phyloP scores from a whole-genome alignment of 2,113 vertebrate species.

The Larimichthys polyactis region DNA sequence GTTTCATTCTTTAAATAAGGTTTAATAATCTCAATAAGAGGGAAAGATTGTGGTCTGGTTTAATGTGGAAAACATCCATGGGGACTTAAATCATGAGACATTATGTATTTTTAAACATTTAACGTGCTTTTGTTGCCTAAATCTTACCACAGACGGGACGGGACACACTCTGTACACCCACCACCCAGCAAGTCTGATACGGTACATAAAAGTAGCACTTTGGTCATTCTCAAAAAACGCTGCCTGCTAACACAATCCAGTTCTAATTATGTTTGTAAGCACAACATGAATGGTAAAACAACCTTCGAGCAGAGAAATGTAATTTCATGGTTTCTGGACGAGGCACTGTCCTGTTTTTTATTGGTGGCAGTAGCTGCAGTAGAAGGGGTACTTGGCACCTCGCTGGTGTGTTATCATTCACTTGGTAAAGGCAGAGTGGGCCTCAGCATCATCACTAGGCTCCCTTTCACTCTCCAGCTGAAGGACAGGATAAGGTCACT shows the following conservation, averaged over 20 bases:
- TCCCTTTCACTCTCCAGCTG: constrained; percentile 77
- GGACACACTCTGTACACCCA: too few species aligned
- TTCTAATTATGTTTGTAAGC: background rate
- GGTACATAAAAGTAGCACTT: background rate
- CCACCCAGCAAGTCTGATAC: background rate
- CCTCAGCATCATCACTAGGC: constrained; percentile 62
- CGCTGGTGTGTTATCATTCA: constrained; percentile 45
- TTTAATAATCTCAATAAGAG: background rate
- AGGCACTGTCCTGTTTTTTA: background rate
- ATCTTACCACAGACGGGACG: background rate
- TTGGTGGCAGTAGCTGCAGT: constrained; percentile 37
- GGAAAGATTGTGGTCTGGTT: background rate
- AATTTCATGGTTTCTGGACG: background rate
- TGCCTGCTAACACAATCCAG: background rate
- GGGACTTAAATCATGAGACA: background rate
- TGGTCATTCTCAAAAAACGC: background rate
- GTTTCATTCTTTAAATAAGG: background rate
- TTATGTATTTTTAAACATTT: background rate
- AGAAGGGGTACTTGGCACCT: constrained; percentile 53
- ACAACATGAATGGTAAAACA: background rate
- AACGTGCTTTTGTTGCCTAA: background rate
- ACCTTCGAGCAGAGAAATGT: too few species aligned
- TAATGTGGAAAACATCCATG: background rate
- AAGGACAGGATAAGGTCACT: constrained; percentile 78
- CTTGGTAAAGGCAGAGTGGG: constrained; percentile 67